Percentiles rank a stretch among this genome's conserved stretches.
Evolutionary conservation across 2,888 invertebrate species (phyloP).

Genomic region (Aphodius granarius): DNA sequence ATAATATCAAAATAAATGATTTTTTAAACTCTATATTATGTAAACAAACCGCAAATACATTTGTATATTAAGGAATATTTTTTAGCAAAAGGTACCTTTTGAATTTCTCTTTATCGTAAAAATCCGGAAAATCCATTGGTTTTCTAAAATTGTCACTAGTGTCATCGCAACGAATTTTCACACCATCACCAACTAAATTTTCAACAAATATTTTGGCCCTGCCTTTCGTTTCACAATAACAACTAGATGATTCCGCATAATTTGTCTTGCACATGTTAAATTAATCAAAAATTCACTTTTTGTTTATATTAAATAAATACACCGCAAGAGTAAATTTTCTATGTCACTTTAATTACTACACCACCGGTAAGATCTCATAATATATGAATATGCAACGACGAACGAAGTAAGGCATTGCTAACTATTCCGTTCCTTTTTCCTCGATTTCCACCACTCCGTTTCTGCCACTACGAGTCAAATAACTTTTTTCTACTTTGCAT

Average conservation of each 20-base stretch:
- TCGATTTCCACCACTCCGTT: too few species aligned
- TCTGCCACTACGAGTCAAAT: too few species aligned
- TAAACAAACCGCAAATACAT: too few species aligned
- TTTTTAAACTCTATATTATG: too few species aligned
- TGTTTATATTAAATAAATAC: neutral
- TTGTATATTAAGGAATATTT: too few species aligned
- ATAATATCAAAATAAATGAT: too few species aligned
- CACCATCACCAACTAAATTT: slow-evolving; percentile 53
- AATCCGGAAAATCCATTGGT: slow-evolving; percentile 62
- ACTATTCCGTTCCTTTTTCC: too few species aligned
- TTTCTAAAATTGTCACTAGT: slow-evolving; percentile 52
- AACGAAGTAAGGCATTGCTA: neutral
- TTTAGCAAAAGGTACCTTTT: too few species aligned
- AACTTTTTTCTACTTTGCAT: too few species aligned
- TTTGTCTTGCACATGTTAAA: neutral
- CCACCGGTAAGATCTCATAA: neutral
- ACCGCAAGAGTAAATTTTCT: too few species aligned
- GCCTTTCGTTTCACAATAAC: neutral
- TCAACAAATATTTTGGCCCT: slow-evolving; percentile 15
- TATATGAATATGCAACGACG: neutral
- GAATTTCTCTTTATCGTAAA: slow-evolving; percentile 68
- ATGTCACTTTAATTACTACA: too few species aligned
- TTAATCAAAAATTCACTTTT: neutral
- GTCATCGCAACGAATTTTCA: slow-evolving; percentile 56
- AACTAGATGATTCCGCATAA: neutral